Base-by-base conservation (phyloP, 2,113 vertebrate species). In the Oenanthe melanoleuca region DNA sequence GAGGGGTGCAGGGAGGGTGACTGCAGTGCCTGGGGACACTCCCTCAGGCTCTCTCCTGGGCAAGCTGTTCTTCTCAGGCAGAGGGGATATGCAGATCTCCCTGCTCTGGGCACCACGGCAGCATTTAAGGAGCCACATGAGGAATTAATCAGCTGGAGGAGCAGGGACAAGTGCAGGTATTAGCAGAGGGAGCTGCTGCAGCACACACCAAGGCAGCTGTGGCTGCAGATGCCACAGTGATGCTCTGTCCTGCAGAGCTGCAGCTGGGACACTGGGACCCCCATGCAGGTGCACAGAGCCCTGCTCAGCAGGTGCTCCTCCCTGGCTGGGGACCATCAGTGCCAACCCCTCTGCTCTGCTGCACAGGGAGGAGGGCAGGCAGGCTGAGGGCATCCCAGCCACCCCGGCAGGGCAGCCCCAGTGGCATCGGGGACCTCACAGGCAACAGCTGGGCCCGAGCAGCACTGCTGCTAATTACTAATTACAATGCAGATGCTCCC, bases 401-500 rank as follows among this genome's bases (percentile, higher is more conserved):
- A 37, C 49, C 69, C 61, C 5, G 3, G 47, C 2, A 1, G 6
- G 72, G 69, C 86, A 89, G 23, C 38, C 79, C 70, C 4, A 0
- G 31, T 6, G 5, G 86, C 73, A 84, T 52, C 53, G 21, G 70
- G 69, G 61, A 81, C 73, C 77, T 80, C 69, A 37, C 63, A 67
- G 84, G 70, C 70, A 83, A 63, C 96, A 92, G 78, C 94, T 91
- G 86, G 86, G 66, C 49, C 0, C 0, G 44, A 82, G 82, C 55
- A 78, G 80, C 59, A 33, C 63, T 86, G 69, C 28, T 93, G 79
- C 65, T 96, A 87, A 92, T 87, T 82, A 42, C 80, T 92, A 87
- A 91, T 95, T 95, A 93, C 92, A 89, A 96, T 96, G 85, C 91
- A 95, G 92, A 82, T 97, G 89, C 77, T 93, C 73, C 91, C 55